Evolutionary conservation across 2,113 vertebrate species (phyloP).

Genomic region (Semicossyphus pulcher): DNA sequence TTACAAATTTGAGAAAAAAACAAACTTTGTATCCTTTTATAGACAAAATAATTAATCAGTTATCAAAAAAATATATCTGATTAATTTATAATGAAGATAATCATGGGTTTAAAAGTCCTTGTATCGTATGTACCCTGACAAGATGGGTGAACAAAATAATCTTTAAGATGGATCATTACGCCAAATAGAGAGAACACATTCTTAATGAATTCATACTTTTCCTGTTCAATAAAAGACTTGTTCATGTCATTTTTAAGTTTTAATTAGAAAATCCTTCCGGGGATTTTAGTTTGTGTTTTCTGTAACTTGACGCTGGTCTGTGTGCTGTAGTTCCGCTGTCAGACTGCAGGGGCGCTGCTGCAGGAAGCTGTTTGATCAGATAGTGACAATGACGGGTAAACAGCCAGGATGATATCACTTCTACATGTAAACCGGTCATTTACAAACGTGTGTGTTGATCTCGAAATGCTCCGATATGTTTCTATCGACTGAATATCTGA

Average conservation of each 20-base stretch:
- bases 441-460: constrained; percentile 11
- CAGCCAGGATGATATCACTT: constrained; percentile 70
- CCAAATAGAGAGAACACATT: no score
- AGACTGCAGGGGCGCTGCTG: constrained; percentile 84
- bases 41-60: no score
- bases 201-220: no score
- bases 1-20: no score
- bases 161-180: no score
- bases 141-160: no score
- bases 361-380: constrained; percentile 78
- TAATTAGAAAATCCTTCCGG: constrained; percentile 23
- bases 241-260: constrained; percentile 4
- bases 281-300: background rate
- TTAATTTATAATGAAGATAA: no score
- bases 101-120: no score
- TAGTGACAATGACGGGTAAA: constrained; percentile 77
- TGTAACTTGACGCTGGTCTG: constrained; percentile 36
- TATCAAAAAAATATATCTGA: no score
- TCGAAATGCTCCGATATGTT: background rate
- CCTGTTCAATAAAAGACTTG: no score
- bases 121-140: no score
- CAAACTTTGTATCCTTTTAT: no score
- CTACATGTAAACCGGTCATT: constrained; percentile 31
- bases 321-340: constrained; percentile 60
- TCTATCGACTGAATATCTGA: background rate